Conservation (phyloP, 1,140 invertebrate species). For the Dysdera silvatica region DNA sequence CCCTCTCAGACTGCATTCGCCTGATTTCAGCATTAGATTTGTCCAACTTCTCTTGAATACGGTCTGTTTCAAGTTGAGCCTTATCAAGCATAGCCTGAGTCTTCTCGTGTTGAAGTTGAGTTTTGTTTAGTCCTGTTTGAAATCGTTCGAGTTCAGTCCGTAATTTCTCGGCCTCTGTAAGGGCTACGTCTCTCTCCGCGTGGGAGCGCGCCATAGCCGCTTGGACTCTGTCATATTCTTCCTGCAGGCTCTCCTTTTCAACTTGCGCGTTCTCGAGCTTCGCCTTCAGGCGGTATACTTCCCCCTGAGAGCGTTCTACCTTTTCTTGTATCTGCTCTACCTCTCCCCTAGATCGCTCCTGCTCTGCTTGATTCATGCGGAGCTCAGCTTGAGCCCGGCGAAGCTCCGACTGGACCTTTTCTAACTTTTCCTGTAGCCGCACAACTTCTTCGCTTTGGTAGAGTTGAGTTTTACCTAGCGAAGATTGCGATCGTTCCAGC, state of each 20-base stretch:
- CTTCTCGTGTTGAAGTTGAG: constrained; percentile 82
- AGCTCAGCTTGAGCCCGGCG: constrained; percentile 70
- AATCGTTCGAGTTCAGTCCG: constrained; percentile 81
- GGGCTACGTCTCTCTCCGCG: constrained; percentile 78
- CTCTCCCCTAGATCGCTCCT: constrained; percentile 72
- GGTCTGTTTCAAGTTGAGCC: constrained; percentile 81
- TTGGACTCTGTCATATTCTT: constrained; percentile 60
- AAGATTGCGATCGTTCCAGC: constrained; percentile 5
- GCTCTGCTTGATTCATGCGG: constrained; percentile 63
- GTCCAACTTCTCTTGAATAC: constrained; percentile 77
- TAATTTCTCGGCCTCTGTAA: constrained; percentile 74
- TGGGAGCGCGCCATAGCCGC: constrained; percentile 57
- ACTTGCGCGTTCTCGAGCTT: constrained; percentile 87
- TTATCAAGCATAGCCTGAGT: constrained; percentile 79
- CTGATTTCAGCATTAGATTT: constrained; percentile 72
- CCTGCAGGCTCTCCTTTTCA: constrained; percentile 82
- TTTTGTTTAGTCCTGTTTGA: constrained; percentile 78
- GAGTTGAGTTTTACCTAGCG: constrained; percentile 16
- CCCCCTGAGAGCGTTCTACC: constrained; percentile 83
- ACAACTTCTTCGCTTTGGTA: constrained; percentile 32
- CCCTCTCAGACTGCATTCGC: constrained; percentile 67
- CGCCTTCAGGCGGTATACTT: constrained; percentile 85
- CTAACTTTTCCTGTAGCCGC: constrained; percentile 64
- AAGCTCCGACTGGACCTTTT: constrained; percentile 72
- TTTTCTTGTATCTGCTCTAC: constrained; percentile 80